These are phyloP conservation scores for Urophycis tenuis DNA, from an alignment of 2,797 vertebrate species.

Conservation along the genomic window DNA sequence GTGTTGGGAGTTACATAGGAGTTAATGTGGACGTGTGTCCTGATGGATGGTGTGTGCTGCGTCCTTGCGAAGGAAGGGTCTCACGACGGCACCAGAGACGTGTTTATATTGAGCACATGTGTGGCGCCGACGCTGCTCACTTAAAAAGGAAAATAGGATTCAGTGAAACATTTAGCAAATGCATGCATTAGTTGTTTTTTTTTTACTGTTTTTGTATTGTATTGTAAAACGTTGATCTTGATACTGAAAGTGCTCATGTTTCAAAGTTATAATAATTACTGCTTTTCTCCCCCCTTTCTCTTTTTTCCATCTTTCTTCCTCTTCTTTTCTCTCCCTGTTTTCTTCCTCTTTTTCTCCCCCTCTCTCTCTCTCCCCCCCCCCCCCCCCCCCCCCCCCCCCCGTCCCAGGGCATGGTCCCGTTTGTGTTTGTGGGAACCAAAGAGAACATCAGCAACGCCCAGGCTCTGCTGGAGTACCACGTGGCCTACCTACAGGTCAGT, in stretches of 20 bases:
- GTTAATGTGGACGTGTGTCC: neutral
- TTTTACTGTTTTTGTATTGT: neutral
- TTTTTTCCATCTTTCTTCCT: no score
- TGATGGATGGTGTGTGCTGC: neutral
- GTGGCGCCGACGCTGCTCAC: neutral
- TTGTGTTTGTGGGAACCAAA: constrained; percentile 89
- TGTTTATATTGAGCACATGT: neutral
- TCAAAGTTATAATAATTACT: neutral
- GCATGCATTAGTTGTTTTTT: no score
- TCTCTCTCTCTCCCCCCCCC: neutral
- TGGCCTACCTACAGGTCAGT: constrained; percentile 86
- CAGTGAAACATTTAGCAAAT: no score
- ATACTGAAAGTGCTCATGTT: neutral
- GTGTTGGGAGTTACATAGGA: neutral
- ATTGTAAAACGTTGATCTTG: neutral
- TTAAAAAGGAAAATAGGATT: no score
- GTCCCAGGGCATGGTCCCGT: constrained; percentile 84
- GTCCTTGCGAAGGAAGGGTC: neutral
- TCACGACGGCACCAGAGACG: neutral
- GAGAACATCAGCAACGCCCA: constrained; percentile 92
- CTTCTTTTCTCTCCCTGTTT: constrained; percentile 7
- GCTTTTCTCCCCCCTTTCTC: neutral
- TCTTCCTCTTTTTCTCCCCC: constrained; percentile 5
- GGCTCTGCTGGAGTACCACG: constrained; percentile 87
- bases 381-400: constrained; percentile 18